Evolutionary conservation across 2,888 invertebrate genomes (phyloP).

Genomic region (Chymomyza caudatula): DNA sequence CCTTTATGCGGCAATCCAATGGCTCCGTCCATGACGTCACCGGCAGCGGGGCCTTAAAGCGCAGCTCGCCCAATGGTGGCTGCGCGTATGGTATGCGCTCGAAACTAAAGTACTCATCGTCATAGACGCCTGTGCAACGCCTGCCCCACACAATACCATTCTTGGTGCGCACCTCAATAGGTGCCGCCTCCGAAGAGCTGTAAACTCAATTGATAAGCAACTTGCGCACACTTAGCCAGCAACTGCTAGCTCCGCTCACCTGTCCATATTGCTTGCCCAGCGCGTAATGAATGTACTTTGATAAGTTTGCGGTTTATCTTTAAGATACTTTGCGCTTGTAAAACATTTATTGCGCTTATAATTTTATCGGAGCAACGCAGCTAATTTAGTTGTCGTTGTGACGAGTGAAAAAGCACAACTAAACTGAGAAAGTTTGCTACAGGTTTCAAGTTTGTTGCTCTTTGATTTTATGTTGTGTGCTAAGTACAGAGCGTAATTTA

Average conservation of each 20-base stretch:
- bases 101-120: slow-evolving; percentile 60
- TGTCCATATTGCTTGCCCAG: slow-evolving; percentile 27
- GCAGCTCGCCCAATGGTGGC: slow-evolving; percentile 77
- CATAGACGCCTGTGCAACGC: slow-evolving; percentile 53
- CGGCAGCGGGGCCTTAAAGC: slow-evolving; percentile 77
- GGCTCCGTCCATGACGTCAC: slow-evolving; percentile 75
- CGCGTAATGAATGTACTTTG: slow-evolving; percentile 4
- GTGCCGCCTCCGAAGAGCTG: slow-evolving; percentile 1
- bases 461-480: background rate
- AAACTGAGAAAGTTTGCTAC: background rate
- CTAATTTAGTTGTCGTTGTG: background rate
- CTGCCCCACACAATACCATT: slow-evolving; percentile 69
- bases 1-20: slow-evolving; percentile 73
- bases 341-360: slow-evolving; percentile 28
- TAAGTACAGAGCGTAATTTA: no score
- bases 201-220: background rate
- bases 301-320: slow-evolving; percentile 2
- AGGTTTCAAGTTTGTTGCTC: background rate
- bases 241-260: slow-evolving; percentile 31
- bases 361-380: slow-evolving; percentile 17
- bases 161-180: slow-evolving; percentile 43
- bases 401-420: background rate
- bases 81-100: slow-evolving; percentile 72
- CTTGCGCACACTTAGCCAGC: background rate
- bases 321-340: background rate